Conservation (phyloP, 2,113 vertebrate species). For the Zapus hudsonius region DNA sequence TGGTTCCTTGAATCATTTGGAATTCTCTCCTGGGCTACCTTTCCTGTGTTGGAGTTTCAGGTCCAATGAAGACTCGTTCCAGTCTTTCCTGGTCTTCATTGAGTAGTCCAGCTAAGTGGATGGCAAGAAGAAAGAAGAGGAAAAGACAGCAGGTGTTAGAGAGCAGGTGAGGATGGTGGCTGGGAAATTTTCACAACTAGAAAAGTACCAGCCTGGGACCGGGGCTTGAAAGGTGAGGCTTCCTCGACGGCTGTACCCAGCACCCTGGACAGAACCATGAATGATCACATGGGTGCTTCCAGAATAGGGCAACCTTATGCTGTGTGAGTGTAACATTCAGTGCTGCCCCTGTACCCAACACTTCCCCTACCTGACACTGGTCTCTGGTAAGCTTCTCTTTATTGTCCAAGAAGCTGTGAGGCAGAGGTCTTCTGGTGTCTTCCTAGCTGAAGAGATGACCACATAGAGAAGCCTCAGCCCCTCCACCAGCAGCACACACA, state of each 20-base stretch:
- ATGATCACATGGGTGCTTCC: no score
- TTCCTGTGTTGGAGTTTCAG: not conserved
- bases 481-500: not conserved
- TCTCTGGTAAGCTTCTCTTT: not conserved
- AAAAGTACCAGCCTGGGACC: no score
- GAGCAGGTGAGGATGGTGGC: not conserved
- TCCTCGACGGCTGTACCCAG: no score
- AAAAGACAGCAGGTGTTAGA: no score
- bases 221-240: not conserved
- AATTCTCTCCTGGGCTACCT: not conserved
- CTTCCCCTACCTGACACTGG: not conserved
- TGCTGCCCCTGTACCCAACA: not conserved
- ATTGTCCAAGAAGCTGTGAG: not conserved
- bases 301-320: not conserved
- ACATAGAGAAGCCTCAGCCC: not conserved
- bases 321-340: not conserved
- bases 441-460: no score
- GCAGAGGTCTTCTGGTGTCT: not conserved
- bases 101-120: no score
- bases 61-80: not conserved
- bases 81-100: not conserved
- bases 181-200: not conserved
- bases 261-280: no score
- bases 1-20: not conserved
- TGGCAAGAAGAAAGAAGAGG: not conserved